Base-by-base conservation (phyloP, 2,888 invertebrate genomes). In the Gymnoscelis rufifasciata region DNA sequence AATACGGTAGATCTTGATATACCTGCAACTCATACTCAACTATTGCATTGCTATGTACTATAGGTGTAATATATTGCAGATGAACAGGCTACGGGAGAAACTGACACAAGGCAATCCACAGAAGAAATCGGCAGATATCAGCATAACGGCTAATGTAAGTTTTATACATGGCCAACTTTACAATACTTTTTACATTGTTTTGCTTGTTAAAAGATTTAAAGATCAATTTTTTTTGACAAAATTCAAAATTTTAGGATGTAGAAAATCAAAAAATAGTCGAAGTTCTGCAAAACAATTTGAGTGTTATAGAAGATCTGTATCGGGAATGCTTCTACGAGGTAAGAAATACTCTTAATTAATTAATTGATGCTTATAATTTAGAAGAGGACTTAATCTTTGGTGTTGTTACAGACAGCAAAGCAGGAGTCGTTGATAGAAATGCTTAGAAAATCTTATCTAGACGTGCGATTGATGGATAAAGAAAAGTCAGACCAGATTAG, bases 321-420 rank as follows among this genome's bases (percentile, higher is more conserved):
- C 62, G 79, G 37, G 84, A 87, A 36, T 80, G 82, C 42, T 88
- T 87, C 51, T 87, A 84, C 41, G 87, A 88, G 78, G 87, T 87
- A 56, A 78, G 77, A 10, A 14, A 3, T n/a, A 27, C 7, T 1
- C 15, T 11, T 26, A n/a, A 4, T 10, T 19, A 13, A 15, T 15
- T 19, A n/a, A 8, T 14, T 14, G 13, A 14, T 12, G 7, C 7
- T 7, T 29, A 7, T 29, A 10, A 12, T 7, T 7, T 24, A 12
- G 7, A 29, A 4, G 7, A 12, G 13, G 1, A 33, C 6, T 7
- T 0, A 7, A 4, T 8, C 13, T 14, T n/a, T 15, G 14, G 10
- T 33, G 2, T 15, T 50, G 26, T 66, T 68, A 7, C 59, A 83
- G 87, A 72, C 78, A 2, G 86, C 78, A 2, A 82, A 82, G 53